Conservation (phyloP, 2,797 vertebrate species). For the Agapornis canus region DNA sequence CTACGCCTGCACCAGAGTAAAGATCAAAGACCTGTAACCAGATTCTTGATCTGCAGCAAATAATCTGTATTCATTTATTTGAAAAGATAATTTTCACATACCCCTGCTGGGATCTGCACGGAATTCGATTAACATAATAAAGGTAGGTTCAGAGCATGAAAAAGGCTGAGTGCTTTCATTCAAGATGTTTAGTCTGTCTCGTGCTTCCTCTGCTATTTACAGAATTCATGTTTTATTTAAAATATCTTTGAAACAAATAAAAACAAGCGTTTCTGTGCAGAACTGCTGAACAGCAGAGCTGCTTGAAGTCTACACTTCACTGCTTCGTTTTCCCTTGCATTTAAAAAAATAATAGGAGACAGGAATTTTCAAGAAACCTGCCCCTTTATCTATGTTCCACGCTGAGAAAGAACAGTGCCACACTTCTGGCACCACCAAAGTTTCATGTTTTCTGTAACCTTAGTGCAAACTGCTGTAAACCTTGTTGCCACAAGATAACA, state of each 20-base stretch:
- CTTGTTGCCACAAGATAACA: neutral
- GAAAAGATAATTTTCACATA: constrained; percentile 29
- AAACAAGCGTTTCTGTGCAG: neutral
- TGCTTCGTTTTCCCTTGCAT: neutral
- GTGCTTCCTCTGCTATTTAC: neutral
- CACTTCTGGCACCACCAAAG: neutral
- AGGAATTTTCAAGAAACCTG: neutral
- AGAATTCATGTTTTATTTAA: neutral
- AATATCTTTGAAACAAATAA: constrained; percentile 15
- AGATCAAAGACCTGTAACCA: constrained; percentile 1
- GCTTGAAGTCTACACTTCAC: neutral
- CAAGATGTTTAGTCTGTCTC: neutral
- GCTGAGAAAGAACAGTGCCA: neutral
- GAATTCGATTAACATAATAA: constrained; percentile 57
- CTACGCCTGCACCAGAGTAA: neutral
- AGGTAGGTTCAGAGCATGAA: neutral
- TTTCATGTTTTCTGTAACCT: neutral
- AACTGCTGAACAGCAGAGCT: neutral
- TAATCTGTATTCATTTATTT: constrained; percentile 16
- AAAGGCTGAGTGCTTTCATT: constrained; percentile 5
- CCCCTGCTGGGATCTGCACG: neutral
- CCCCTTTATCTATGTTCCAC: neutral
- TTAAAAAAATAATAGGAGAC: neutral
- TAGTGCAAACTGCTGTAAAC: neutral
- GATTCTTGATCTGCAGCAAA: constrained; percentile 47